Evolutionary conservation across 2,113 vertebrate species (phyloP), one percentile per base, ranked within the genome.

Genomic region (Barbus barbus): DNA sequence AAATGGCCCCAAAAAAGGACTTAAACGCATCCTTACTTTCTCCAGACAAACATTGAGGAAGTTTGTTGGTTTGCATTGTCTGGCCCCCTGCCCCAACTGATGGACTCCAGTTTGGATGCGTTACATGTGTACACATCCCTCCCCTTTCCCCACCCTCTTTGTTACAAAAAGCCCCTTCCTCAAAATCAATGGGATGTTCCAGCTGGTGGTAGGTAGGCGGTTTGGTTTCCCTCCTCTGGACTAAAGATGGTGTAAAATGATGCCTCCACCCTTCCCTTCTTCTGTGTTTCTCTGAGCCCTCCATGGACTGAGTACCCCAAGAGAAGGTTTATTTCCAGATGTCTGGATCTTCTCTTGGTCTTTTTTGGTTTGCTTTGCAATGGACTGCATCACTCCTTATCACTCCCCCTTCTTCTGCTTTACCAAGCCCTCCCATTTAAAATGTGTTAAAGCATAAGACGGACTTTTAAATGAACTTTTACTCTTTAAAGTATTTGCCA

Each of bases 381-480:
- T 85, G 90, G 90, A 91, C 90, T 89, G 88, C 88, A 89, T 80
- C 86, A 83, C 83, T 86, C 74, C 85, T 81, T 89, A 85, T 87
- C 84, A 83, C 79, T 85, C 92, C 94, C 94, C 94, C 95, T 94
- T 95, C 92, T 95, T 96, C 94, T 94, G 94, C 94, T 94, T 94
- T 95, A 94, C 94, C 95, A 95, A 95, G 95, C 94, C 95, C 93
- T 95, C 94, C 95, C 95, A 94, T 94, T 86, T 89, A 82, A 88
- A 96, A 94, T 96, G 92, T 96, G 92, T 96, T 95, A 96, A 96
- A 94, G 95, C 95, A 94, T 96, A 96, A 96, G 95, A 95, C 96
- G 97, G 97, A 99, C 97, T 96, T 93, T 95, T 93, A 86, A 96
- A 96, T 96, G 96, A 97, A 97, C 96, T 95, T 95, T 97, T 95